Evolutionary conservation across 2,113 vertebrate genomes (phyloP), one percentile per base, ranked within the genome.

Genomic region (Garra rufa): DNA sequence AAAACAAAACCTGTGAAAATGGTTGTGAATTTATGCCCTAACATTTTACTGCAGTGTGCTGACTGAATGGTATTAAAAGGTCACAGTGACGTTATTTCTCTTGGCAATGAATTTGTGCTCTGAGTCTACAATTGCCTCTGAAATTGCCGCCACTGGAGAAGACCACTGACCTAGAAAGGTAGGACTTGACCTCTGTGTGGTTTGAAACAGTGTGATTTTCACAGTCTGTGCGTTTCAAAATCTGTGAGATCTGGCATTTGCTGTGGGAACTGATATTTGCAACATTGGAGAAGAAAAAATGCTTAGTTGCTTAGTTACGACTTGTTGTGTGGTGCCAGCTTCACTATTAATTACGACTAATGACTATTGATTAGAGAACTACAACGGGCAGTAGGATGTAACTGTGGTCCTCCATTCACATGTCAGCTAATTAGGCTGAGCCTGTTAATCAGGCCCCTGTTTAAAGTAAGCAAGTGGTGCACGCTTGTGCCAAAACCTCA

Each of bases 281-380:
- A 76, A 34, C 24, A 52, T 15, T 9, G 6, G 21, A 63, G 21
- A 43, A 73, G 81, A 67, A 80, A 76, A 52, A n/a, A 24, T 85
- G 87, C 89, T 89, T 65, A 61, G 7, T 52, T 80, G 74, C 75
- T 89, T 91, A 90, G 21, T n/a, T 74, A 89, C 81, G 86, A 87
- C 86, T 82, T 71, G 38, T 88, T 86, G 83, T 48, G 83, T 81
- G 86, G 90, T 85, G 77, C 81, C 57, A 80, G 83, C 79, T 83
- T 90, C 90, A 90, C 90, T 84, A 92, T 92, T 91, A 93, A 91
- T 89, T 89, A 92, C 86, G 92, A 87, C 87, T 95, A 94, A 95
- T 94, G 93, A 95, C 87, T 93, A 94, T 95, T 92, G 94, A 94
- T 77, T 71, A 48, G 46, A 77, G 73, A 76, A 69, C 65, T 46